A percentile compares a stretch with the other conserved stretches of the same genome.
phyloP scores from a whole-genome alignment of 2,888 invertebrate species.

The Exocentrus adspersus region DNA sequence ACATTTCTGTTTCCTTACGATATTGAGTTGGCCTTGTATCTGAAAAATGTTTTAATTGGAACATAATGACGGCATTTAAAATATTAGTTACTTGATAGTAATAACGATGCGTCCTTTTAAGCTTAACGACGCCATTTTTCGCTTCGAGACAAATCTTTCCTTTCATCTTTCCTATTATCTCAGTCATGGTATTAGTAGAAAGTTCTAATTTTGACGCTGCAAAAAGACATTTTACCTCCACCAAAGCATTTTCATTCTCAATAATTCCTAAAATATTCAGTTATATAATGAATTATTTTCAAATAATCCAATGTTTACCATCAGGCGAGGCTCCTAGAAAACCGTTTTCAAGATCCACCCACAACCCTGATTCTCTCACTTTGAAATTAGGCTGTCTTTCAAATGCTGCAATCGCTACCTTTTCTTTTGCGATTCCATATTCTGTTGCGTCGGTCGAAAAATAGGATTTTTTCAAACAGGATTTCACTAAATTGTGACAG shows the following conservation, averaged over 20 bases:
- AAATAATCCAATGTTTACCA: background rate
- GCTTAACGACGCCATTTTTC: background rate
- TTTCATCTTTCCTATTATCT: constrained; percentile 5
- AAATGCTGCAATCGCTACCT: constrained; percentile 15
- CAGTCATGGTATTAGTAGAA: background rate
- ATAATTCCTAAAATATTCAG: constrained; percentile 1
- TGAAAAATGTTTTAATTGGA: too few species aligned
- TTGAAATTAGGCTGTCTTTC: background rate
- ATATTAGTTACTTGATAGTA: constrained; percentile 3
- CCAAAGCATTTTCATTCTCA: constrained; percentile 3
- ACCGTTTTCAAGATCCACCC: background rate
- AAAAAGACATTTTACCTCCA: background rate
- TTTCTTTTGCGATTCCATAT: constrained; percentile 35
- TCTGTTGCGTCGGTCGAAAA: constrained; percentile 34
- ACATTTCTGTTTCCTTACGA: constrained; percentile 9
- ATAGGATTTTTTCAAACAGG: constrained; percentile 14
- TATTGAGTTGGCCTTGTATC: constrained; percentile 24
- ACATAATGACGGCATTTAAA: too few species aligned
- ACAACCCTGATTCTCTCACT: background rate
- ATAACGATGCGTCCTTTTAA: constrained; percentile 22
- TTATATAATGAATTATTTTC: background rate
- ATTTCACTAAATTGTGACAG: constrained; percentile 34
- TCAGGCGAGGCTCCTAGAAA: constrained; percentile 2
- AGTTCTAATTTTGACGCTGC: background rate
- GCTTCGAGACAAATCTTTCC: constrained; percentile 20